These are phyloP conservation scores for Petrocephalus zakoni DNA, from an alignment of 2,113 vertebrate genomes.

Conservation along the genomic window DNA sequence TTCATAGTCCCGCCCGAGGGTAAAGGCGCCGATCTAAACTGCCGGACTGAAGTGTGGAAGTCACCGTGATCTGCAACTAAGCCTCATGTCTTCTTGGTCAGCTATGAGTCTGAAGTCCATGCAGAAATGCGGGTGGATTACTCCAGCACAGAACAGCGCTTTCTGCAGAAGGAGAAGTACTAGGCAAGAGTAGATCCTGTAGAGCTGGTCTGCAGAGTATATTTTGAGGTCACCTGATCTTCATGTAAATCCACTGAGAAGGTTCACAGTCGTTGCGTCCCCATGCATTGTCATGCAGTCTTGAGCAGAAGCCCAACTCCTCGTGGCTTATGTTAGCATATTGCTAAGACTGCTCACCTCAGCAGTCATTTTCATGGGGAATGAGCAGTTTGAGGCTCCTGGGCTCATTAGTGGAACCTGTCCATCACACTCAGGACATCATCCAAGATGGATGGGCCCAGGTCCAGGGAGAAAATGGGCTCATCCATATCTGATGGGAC, in stretches of 20 bases:
- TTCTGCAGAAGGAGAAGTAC: not conserved
- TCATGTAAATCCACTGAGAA: not conserved
- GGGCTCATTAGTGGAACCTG: conserved; percentile 59
- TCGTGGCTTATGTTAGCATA: not conserved
- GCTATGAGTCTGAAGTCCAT: not conserved
- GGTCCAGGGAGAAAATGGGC: conserved; percentile 63
- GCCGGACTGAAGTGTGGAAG: not conserved
- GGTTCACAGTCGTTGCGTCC: not conserved
- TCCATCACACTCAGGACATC: conserved; percentile 87
- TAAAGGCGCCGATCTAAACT: not conserved
- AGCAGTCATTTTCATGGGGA: not conserved
- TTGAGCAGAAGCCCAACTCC: not conserved
- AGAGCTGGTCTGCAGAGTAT: not conserved
- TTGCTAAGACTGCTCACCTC: not conserved
- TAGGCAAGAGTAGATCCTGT: not conserved
- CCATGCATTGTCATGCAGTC: not conserved
- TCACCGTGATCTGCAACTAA: not conserved
- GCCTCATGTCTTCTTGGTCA: not conserved
- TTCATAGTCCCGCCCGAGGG: not conserved
- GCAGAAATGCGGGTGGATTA: not conserved
- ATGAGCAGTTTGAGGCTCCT: conserved; percentile 34
- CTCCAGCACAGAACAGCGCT: not conserved
- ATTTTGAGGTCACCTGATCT: not conserved
- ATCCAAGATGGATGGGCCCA: conserved; percentile 87
- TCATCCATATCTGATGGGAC: conserved; percentile 45